These are phyloP conservation scores for Chanos chanos DNA, from an alignment of 2,797 vertebrate species.

Conservation along the genomic window DNA sequence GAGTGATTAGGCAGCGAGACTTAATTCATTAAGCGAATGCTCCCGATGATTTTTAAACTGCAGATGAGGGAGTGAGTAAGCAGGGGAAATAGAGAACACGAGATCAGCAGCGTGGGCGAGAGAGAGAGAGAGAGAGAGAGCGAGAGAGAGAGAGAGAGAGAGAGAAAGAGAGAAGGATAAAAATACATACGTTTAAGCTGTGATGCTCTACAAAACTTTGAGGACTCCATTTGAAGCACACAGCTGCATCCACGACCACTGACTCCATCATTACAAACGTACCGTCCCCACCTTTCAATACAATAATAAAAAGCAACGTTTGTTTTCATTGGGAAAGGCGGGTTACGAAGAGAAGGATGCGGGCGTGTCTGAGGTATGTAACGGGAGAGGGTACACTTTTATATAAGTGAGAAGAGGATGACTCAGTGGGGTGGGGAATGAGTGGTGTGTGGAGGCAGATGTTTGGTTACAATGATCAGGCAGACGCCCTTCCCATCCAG, in stretches of 20 bases:
- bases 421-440: constrained; percentile 11
- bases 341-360: no score
- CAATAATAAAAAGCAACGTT: no score
- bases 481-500: constrained; percentile 7
- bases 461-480: constrained; percentile 12
- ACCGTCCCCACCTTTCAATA: no score
- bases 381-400: no score
- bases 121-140: constrained; percentile 27
- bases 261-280: no score
- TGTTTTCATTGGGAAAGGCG: no score
- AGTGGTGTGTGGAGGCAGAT: constrained; percentile 3
- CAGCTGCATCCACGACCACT: no score
- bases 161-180: constrained; percentile 12
- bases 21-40: constrained; percentile 69
- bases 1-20: constrained; percentile 72
- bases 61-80: constrained; percentile 62
- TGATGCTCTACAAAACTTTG: no score
- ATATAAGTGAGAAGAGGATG: no score
- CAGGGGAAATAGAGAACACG: constrained; percentile 36
- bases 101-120: constrained; percentile 37
- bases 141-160: constrained; percentile 44
- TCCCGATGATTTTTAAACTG: constrained; percentile 75
- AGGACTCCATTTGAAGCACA: no score
- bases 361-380: no score
- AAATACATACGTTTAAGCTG: constrained; percentile 1